Evolutionary conservation across 2,888 invertebrate genomes (phyloP), one percentile per base, ranked within the genome.

Genomic region (Therioaphis trifolii): DNA sequence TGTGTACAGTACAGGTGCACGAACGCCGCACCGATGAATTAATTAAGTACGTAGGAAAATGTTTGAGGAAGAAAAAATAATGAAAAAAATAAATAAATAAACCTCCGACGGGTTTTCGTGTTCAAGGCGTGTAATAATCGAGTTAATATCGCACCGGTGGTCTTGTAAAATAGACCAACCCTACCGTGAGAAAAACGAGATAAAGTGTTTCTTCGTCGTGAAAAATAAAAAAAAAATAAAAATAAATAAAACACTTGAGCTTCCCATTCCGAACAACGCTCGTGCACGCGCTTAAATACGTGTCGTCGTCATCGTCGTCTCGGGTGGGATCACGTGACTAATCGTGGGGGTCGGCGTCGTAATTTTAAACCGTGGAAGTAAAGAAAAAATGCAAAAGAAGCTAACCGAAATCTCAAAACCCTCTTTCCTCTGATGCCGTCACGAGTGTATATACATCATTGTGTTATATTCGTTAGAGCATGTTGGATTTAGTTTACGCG

Each of bases 121-220:
- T 82, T 82, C 72, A 63, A 72, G 63, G 40, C 72, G 72, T 24
- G 82, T 71, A 46, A 63, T 82, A 82, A 82, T 82, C 72, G 72
- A 40, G 82, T 82, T 82, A 82, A 82, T 61, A 72, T 63, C 82
- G 61, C 82, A 49, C 72, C 82, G 82, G 24, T 74, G 82, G 35
- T 35, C 72, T 72, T 52, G 43, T 63, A 82, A 72, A 82, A 82
- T 82, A 74, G 61, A 82, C 58, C 55, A 82, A 82, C 35, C 71
- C 63, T 82, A 74, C 72, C 82, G 72, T 63, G 72, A 63, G 71
- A 69, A 58, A 71, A 71, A 71, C 71, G 46, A 71, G 71, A 80
- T 80, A 80, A 80, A 71, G 21, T 58, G 79, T 69, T 79, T 68
- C 40, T 79, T 68, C 40, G 35, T 24, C 24, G 40, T 35, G 18